A percentile compares a stretch with the other conserved stretches of the same genome.
These are phyloP conservation scores for Crypturellus tataupa DNA, from an alignment of 2,797 vertebrate genomes.

Conservation along the genomic window DNA sequence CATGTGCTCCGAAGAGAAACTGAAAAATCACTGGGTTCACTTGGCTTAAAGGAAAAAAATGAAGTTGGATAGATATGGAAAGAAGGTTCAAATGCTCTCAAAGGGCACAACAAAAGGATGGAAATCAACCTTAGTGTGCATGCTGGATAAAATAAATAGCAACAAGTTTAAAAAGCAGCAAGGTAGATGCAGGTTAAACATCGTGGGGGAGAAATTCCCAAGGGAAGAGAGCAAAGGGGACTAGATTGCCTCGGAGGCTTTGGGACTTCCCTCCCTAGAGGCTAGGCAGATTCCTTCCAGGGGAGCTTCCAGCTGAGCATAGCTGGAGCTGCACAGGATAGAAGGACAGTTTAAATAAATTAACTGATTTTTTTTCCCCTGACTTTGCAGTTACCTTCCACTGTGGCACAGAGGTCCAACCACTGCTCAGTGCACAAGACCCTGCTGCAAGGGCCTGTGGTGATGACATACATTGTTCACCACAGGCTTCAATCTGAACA, in stretches of 20 bases:
- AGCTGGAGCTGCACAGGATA: background rate
- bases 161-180: background rate
- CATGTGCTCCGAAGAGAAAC: fast-evolving
- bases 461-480: background rate
- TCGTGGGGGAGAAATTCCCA: background rate
- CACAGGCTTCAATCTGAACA: background rate
- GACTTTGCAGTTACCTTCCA: background rate
- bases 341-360: background rate
- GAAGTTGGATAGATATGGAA: background rate
- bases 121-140: background rate
- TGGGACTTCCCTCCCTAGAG: background rate
- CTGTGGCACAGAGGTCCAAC: fast-evolving
- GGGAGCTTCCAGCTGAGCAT: no score
- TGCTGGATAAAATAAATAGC: background rate
- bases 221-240: background rate
- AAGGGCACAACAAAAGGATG: background rate
- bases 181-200: background rate
- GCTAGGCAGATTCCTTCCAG: background rate
- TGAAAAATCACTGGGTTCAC: background rate
- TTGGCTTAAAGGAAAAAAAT: background rate
- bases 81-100: background rate
- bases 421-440: background rate
- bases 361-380: background rate
- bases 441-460: background rate
- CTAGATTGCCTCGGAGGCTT: background rate